Percentiles rank a stretch among this genome's conserved stretches.
These are phyloP conservation scores for Eublepharis macularius DNA, from an alignment of 2,113 vertebrate species.

Conservation along the genomic window DNA sequence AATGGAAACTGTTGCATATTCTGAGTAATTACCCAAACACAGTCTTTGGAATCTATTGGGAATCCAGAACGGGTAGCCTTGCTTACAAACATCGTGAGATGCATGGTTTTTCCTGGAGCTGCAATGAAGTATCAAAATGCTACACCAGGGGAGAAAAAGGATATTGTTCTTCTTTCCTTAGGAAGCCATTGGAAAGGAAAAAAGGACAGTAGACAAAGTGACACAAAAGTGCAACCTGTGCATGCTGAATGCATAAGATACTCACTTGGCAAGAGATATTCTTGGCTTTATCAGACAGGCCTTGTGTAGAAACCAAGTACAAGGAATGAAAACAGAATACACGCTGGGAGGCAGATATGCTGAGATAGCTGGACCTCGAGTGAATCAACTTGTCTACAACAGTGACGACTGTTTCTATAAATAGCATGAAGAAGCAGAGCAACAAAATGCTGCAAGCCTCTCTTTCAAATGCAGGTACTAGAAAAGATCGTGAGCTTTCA, in stretches of 20 bases:
- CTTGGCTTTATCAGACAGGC: background rate
- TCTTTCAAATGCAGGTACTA: background rate
- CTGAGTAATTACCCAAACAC: background rate
- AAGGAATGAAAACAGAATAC: slow-evolving; percentile 4
- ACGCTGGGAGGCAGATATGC: slow-evolving; percentile 4
- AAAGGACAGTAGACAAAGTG: background rate
- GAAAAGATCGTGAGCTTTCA: background rate
- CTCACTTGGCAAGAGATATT: background rate
- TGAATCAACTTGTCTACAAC: slow-evolving; percentile 9
- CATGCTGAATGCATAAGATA: background rate
- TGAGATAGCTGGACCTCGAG: slow-evolving; percentile 10
- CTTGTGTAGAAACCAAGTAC: background rate
- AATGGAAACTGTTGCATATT: background rate
- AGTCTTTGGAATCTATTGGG: background rate
- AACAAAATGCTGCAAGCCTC: background rate
- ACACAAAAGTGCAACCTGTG: background rate
- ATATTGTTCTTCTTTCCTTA: background rate
- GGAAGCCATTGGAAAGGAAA: background rate
- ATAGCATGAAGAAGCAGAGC: background rate
- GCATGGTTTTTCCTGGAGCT: background rate
- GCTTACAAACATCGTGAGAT: background rate
- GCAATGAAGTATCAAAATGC: background rate
- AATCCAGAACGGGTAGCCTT: background rate
- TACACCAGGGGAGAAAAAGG: background rate
- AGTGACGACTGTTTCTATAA: background rate